A percentile compares a stretch with the other conserved stretches of the same genome.
Conservation (phyloP, 2,888 invertebrate genomes). For the Copidosoma aretas region DNA sequence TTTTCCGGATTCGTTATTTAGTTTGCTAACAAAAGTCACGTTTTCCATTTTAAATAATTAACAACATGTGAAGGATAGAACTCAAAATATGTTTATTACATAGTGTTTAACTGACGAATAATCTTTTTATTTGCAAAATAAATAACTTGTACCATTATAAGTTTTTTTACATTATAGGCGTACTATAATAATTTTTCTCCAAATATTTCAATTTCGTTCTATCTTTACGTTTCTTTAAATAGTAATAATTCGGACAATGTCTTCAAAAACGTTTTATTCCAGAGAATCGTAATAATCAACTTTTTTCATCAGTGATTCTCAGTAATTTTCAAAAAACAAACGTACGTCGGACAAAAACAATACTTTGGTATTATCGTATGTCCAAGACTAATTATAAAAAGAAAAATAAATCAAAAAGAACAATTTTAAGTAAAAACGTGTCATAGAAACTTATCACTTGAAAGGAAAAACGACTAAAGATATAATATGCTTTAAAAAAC, state of each 20-base stretch:
- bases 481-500: too few species aligned
- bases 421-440: slow-evolving; percentile 29
- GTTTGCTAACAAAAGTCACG: slow-evolving; percentile 33
- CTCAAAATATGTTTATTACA: too few species aligned
- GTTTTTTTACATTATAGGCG: slow-evolving; percentile 22
- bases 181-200: slow-evolving; percentile 21
- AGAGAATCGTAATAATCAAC: slow-evolving; percentile 16
- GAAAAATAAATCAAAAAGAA: slow-evolving; percentile 15
- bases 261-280: slow-evolving; percentile 13
- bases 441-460: slow-evolving; percentile 20
- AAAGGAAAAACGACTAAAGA: too few species aligned
- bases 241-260: slow-evolving; percentile 20
- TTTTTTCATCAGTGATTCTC: slow-evolving; percentile 20
- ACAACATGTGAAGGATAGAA: background rate
- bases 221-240: slow-evolving; percentile 17
- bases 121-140: slow-evolving; percentile 34
- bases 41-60: background rate
- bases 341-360: slow-evolving; percentile 19
- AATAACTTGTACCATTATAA: slow-evolving; percentile 24
- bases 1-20: slow-evolving; percentile 20
- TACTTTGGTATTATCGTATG: background rate
- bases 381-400: background rate
- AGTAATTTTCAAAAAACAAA: slow-evolving; percentile 25
- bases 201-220: slow-evolving; percentile 35
- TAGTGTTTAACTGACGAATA: background rate